Percentiles rank a stretch among this genome's conserved stretches.
phyloP scores from a whole-genome alignment of 2,113 vertebrate species.

The Paradoxurus hermaphroditus region DNA sequence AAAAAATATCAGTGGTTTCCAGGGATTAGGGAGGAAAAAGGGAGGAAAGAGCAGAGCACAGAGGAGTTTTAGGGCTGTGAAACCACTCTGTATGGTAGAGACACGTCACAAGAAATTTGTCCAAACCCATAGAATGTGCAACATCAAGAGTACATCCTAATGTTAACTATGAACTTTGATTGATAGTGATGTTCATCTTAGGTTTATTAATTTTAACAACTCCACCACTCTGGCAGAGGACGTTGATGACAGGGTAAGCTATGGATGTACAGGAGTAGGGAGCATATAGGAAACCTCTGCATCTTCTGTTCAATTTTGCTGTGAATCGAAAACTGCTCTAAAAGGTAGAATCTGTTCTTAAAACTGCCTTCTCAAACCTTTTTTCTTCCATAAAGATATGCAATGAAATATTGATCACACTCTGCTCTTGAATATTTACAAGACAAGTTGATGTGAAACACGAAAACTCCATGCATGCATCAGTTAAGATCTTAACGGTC shows the following conservation, averaged over 20 bases:
- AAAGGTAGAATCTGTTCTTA: neutral
- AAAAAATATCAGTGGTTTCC: neutral
- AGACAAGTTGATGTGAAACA: neutral
- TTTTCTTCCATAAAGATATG: neutral
- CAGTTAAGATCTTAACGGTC: neutral
- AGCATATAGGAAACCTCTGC: neutral
- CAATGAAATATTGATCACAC: neutral
- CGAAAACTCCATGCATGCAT: neutral
- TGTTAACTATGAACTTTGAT: neutral
- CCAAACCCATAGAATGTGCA: neutral
- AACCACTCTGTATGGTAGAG: neutral
- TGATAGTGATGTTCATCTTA: neutral
- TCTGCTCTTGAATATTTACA: neutral
- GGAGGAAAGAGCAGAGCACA: neutral
- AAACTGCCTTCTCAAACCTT: neutral
- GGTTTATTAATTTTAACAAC: neutral
- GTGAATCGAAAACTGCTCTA: neutral
- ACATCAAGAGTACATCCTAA: neutral
- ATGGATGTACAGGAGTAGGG: too few species aligned
- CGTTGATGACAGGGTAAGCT: neutral
- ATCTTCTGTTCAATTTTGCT: neutral
- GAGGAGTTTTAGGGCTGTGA: neutral
- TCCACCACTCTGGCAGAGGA: neutral
- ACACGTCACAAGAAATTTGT: neutral
- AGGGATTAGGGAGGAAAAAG: neutral